These are phyloP conservation scores for Bombus impatiens DNA, from an alignment of 1,140 invertebrate genomes.

Conservation along the genomic window DNA sequence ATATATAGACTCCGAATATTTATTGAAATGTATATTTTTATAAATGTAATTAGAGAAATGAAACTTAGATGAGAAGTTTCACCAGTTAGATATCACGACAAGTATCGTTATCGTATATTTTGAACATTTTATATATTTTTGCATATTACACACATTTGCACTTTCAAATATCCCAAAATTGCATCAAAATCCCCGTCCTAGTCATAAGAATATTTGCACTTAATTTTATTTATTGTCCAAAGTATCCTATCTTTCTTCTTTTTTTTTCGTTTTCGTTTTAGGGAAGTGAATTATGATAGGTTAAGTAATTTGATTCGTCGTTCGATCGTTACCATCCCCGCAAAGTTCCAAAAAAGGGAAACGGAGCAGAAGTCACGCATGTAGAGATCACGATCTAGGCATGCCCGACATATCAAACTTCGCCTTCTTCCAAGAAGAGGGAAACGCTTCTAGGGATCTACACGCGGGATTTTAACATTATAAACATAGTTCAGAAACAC, in stretches of 20 bases:
- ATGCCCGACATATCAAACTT: conserved; percentile 38
- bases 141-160: no score
- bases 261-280: neutral
- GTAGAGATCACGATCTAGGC: neutral
- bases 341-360: neutral
- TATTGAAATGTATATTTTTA: no score
- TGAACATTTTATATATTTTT: no score
- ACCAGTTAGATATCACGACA: no score
- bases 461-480: neutral
- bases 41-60: no score
- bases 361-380: neutral
- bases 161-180: no score
- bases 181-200: no score
- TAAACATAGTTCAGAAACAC: neutral
- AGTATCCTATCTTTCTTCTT: no score
- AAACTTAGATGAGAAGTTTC: no score
- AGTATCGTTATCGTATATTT: no score
- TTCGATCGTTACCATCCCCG: neutral
- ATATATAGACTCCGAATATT: neutral
- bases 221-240: no score
- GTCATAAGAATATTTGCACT: no score
- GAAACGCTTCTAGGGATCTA: neutral
- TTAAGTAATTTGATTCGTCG: neutral
- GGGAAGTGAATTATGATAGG: neutral
- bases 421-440: conserved; percentile 6